Conservation (phyloP, 2,113 vertebrate species). For the Neotoma lepida region DNA sequence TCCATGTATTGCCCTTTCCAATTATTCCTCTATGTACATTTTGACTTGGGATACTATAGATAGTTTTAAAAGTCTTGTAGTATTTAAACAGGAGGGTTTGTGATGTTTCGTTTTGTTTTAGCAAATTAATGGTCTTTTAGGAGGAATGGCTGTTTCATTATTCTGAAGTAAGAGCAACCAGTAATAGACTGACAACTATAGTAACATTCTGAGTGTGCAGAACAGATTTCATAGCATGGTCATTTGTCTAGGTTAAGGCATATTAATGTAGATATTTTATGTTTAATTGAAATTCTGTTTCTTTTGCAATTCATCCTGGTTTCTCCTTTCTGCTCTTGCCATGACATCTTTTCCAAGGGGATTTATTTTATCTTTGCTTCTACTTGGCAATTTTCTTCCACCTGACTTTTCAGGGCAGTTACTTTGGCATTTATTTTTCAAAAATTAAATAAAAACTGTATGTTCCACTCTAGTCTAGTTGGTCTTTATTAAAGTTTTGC, state of each 20-base stretch:
- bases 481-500: constrained; percentile 30
- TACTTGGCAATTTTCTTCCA: constrained; percentile 31
- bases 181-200: not conserved
- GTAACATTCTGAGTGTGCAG: constrained; percentile 13
- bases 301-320: not conserved
- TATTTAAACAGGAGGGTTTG: constrained; percentile 39
- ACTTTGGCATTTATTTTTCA: constrained; percentile 42
- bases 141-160: constrained; percentile 54
- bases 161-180: constrained; percentile 14
- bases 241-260: constrained; percentile 33
- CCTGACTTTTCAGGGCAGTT: constrained; percentile 33
- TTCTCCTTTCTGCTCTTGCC: not conserved
- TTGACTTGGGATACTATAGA: not conserved
- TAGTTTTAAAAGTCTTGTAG: constrained; percentile 20
- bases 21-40: not conserved
- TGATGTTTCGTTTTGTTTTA: constrained; percentile 33
- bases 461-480: constrained; percentile 27
- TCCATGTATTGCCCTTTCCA: not conserved
- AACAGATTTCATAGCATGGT: constrained; percentile 28
- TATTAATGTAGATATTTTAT: not conserved
- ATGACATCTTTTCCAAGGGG: not conserved
- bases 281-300: constrained; percentile 34
- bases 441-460: constrained; percentile 20
- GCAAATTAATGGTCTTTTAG: constrained; percentile 20
- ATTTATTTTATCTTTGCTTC: constrained; percentile 34